Percentiles rank a stretch among this genome's conserved stretches.
These are phyloP conservation scores for Porphyrio hochstetteri DNA, from an alignment of 2,113 vertebrate genomes.

Conservation along the genomic window DNA sequence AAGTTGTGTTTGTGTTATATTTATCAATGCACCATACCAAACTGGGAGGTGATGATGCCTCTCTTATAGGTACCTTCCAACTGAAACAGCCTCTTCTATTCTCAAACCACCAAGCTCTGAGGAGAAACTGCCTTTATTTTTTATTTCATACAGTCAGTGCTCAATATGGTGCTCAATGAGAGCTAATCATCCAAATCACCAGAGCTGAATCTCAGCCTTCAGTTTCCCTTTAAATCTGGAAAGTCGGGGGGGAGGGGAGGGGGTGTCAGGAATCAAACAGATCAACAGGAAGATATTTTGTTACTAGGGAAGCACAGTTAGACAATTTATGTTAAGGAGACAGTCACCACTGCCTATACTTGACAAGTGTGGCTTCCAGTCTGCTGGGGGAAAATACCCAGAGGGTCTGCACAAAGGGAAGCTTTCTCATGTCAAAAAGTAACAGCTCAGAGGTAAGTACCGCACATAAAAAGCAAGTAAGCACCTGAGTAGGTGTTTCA, in stretches of 20 bases:
- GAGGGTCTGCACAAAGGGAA: not conserved
- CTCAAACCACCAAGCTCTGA: not conserved
- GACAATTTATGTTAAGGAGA: not conserved
- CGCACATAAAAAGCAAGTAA: not conserved
- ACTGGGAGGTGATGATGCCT: not conserved
- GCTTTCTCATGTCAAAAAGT: not conserved
- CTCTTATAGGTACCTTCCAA: not conserved
- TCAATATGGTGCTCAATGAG: not conserved
- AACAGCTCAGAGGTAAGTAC: not conserved
- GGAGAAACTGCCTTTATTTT: not conserved
- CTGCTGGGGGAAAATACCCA: not conserved
- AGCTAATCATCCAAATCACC: not conserved
- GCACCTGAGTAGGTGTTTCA: not conserved
- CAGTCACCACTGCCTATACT: not conserved
- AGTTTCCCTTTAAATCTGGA: not conserved
- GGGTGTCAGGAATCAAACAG: too few relatives aligned
- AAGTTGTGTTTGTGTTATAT: not conserved
- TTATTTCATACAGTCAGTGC: not conserved
- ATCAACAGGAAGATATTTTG: not conserved
- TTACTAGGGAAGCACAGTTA: not conserved
- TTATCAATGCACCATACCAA: not conserved
- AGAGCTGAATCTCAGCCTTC: not conserved
- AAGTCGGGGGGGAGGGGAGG: not conserved
- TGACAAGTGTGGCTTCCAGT: not conserved
- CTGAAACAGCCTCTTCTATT: not conserved